These are phyloP conservation scores for Thereva nobilitata DNA, from an alignment of 2,888 invertebrate genomes.

Conservation along the genomic window DNA sequence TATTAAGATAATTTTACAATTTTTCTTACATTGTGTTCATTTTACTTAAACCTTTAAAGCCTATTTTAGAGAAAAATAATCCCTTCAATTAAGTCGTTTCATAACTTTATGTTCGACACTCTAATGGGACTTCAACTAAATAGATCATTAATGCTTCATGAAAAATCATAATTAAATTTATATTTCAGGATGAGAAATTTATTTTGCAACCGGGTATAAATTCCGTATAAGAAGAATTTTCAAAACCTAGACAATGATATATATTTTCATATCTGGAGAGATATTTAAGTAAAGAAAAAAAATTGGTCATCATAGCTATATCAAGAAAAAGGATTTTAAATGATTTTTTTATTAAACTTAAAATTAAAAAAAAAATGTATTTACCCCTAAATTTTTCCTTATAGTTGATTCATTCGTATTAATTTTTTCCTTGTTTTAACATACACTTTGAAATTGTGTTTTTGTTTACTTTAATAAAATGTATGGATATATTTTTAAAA, in stretches of 20 bases:
- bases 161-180: conserved; percentile 29
- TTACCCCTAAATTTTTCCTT: background rate
- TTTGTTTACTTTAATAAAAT: conserved; percentile 24
- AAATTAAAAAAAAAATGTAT: conserved; percentile 2
- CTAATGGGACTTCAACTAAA: conserved; percentile 2
- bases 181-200: conserved; percentile 39
- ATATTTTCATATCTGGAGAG: background rate
- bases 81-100: conserved; percentile 5
- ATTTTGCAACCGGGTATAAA: conserved; percentile 33
- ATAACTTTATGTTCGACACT: background rate
- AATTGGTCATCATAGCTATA: background rate
- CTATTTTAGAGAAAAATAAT: conserved; percentile 20
- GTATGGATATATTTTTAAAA: background rate
- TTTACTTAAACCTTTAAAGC: conserved; percentile 18
- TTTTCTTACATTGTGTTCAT: conserved; percentile 31
- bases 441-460: conserved; percentile 18
- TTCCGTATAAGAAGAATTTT: conserved; percentile 7
- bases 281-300: background rate
- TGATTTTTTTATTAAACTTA: background rate
- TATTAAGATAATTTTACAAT: conserved; percentile 22
- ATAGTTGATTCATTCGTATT: conserved; percentile 4
- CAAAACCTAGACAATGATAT: conserved; percentile 2
- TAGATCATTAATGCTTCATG: background rate
- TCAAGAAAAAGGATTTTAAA: background rate
- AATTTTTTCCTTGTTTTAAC: conserved; percentile 13